These are phyloP conservation scores for Sycobia sp. DNA, from an alignment of 1,140 invertebrate species.

Conservation along the genomic window DNA sequence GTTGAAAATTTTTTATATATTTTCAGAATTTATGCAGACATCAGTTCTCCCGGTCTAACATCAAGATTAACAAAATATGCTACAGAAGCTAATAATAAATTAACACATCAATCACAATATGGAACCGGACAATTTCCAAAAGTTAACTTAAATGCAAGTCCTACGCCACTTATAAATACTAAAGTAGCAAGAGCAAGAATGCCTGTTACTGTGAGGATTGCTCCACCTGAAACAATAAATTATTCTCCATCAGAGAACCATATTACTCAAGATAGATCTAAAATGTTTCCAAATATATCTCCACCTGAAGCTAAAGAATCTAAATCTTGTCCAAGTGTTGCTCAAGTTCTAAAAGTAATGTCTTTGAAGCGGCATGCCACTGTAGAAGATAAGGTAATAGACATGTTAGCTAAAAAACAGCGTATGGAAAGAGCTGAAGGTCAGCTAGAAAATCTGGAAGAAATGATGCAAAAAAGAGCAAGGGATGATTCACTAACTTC, in stretches of 20 bases:
- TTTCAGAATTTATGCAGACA: slow-evolving; percentile 52
- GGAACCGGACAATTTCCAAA: slow-evolving; percentile 56
- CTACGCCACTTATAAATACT: slow-evolving; percentile 51
- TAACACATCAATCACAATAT: slow-evolving; percentile 56
- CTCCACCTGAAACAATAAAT: slow-evolving; percentile 47
- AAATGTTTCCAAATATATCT: slow-evolving; percentile 6
- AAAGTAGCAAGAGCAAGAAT: slow-evolving; percentile 45
- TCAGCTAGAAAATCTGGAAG: slow-evolving; percentile 52
- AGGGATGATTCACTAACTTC: slow-evolving; percentile 54
- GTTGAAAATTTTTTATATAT: no score
- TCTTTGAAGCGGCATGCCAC: slow-evolving; percentile 57
- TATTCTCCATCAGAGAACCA: slow-evolving; percentile 48
- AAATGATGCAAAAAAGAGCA: slow-evolving; percentile 54
- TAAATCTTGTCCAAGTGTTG: slow-evolving; percentile 22
- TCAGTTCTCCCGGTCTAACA: slow-evolving; percentile 56
- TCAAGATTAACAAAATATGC: slow-evolving; percentile 57
- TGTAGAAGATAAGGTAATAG: slow-evolving; percentile 50
- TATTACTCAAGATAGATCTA: slow-evolving; percentile 20
- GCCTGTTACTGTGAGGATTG: slow-evolving; percentile 55
- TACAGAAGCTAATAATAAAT: slow-evolving; percentile 49
- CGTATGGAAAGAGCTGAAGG: slow-evolving; percentile 47
- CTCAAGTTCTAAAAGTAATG: slow-evolving; percentile 48
- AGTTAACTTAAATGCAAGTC: slow-evolving; percentile 53
- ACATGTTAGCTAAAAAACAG: slow-evolving; percentile 53
- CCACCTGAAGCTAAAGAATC: slow-evolving; percentile 14